Base-by-base conservation (phyloP, 2,888 invertebrate species). In the Leptarthrus brevirostris region DNA sequence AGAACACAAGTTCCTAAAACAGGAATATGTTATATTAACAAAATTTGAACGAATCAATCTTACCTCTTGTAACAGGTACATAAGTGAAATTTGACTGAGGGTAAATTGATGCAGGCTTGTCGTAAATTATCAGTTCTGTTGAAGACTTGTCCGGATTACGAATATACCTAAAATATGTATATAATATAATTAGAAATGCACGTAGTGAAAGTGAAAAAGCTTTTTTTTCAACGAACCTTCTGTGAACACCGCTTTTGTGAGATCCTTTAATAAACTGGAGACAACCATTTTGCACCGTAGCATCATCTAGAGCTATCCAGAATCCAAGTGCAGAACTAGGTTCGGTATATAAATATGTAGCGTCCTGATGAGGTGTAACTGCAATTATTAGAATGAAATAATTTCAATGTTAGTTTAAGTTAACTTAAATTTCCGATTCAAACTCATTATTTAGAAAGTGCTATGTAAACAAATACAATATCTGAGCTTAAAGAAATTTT, bases 281-380 rank as follows among this genome's bases (percentile, higher is more conserved):
- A 81, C 98, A 99, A 3, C 99, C 98, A 83, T 99, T 99, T 81
- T 97, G 93, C 14, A 90, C 77, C 0, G 94, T 95, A 0, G 97
- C 94, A 81, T 98, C 96, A 80, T 98, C 97, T 3, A 99, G 85
- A 0, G 99, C 96, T 77, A 99, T 92, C 99, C 99, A 99, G 81
- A 97, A 92, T 0, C 98, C 98, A 1, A 94, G 84, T 0, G 94
- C 87, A 8, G 91, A 90, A 49, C 89, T 88, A 1, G 97, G 97
- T 16, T 93, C 93, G 0, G 96, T 94, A 82, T 93, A 88, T 49
- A 99, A 86, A 83, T 92, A 99, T 2, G 94, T 91, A 0, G 93
- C 91, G 83, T 99, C 99, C 85, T 95, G 95, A 83, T 95, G 95
- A 0, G 91, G 86, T 16, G 84, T 86, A 2, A 95, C 95, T 79